A percentile compares a stretch with the other conserved stretches of the same genome.
Conservation (phyloP, 2,888 invertebrate species). For the Proisotoma minuta region DNA sequence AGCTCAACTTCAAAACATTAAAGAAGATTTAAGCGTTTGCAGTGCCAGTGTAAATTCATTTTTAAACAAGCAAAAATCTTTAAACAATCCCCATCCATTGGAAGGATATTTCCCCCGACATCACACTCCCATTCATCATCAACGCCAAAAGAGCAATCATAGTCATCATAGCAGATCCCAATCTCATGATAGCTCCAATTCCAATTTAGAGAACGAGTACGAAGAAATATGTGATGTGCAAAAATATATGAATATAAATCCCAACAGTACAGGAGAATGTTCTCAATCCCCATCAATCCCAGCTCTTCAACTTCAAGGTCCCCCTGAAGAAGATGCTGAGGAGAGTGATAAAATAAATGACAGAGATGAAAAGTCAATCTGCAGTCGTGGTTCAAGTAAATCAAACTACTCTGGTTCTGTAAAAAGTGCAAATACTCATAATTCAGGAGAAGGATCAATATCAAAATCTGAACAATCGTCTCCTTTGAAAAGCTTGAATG, state of each 20-base stretch:
- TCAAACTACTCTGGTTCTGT: neutral
- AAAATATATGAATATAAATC: conserved; percentile 38
- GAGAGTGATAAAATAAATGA: neutral
- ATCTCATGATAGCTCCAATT: conserved; percentile 20
- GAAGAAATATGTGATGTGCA: conserved; percentile 46
- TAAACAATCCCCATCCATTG: neutral
- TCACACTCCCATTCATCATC: neutral
- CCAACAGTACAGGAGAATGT: neutral
- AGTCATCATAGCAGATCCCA: neutral
- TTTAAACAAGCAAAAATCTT: neutral
- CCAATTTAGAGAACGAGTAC: conserved; percentile 45
- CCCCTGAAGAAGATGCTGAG: neutral
- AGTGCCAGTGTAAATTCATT: neutral
- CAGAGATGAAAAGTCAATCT: too few relatives aligned
- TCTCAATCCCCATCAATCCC: too few relatives aligned
- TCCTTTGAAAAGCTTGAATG: neutral
- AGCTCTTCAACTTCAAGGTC: neutral
- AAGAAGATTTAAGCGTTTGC: conserved; percentile 11
- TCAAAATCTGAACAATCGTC: neutral
- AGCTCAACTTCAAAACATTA: neutral
- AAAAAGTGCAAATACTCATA: neutral
- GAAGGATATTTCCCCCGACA: neutral
- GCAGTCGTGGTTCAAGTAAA: neutral
- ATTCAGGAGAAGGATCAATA: neutral
- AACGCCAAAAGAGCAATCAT: conserved; percentile 1